Percentiles rank a stretch among this genome's conserved stretches.
These are phyloP conservation scores for Parasteatoda lunata DNA, from an alignment of 2,888 invertebrate genomes.

Conservation along the genomic window DNA sequence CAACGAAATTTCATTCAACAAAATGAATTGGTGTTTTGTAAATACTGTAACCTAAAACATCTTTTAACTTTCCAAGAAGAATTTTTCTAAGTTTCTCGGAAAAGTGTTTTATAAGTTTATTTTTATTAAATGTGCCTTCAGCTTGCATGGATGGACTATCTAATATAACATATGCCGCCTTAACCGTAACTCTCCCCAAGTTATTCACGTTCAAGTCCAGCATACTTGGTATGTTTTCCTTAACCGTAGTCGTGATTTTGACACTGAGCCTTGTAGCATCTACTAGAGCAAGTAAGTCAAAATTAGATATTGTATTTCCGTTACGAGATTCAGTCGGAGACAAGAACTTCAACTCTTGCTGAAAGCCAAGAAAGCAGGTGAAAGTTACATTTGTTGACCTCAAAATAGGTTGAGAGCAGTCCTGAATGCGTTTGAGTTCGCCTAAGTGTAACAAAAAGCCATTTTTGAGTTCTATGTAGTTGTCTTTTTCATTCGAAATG, in stretches of 20 bases:
- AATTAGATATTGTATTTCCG: not conserved
- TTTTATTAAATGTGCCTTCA: not conserved
- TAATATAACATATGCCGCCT: not conserved
- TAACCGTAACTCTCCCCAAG: not conserved
- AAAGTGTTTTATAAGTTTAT: not conserved
- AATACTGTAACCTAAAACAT: conserved; percentile 14
- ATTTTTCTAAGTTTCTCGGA: not conserved
- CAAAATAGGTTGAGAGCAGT: not conserved
- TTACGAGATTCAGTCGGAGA: not conserved
- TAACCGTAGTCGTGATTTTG: not conserved
- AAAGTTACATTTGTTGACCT: conserved; percentile 1
- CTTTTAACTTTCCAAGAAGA: conserved; percentile 12
- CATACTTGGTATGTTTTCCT: conserved; percentile 8
- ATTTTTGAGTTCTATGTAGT: conserved; percentile 9
- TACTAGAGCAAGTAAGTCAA: not conserved
- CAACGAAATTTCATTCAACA: not conserved
- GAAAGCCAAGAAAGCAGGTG: conserved; percentile 9
- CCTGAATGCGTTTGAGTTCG: conserved; percentile 11
- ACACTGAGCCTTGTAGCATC: not conserved
- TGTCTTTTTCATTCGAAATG: not conserved
- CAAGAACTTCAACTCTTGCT: conserved; percentile 1
- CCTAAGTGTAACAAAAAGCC: not conserved
- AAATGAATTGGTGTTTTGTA: conserved; percentile 1
- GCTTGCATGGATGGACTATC: not conserved
- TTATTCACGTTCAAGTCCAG: conserved; percentile 1